Percentiles rank a stretch among this genome's conserved stretches.
Conservation (phyloP, 2,113 vertebrate species). For the Chitala chitala region DNA sequence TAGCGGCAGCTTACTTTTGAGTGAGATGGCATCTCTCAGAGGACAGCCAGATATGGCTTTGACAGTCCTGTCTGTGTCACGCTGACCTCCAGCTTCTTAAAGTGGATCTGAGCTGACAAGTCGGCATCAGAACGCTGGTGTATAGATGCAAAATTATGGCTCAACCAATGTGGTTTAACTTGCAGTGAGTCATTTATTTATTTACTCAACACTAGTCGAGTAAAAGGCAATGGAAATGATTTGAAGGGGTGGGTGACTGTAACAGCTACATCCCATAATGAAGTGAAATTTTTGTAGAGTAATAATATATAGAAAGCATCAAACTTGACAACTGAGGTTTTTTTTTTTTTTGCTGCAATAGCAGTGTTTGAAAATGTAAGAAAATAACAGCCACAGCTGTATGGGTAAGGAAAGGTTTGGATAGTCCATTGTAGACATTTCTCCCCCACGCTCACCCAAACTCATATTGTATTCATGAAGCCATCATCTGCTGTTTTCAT, state of each 20-base stretch:
- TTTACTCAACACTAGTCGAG: neutral
- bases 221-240: no score
- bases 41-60: neutral
- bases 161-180: neutral
- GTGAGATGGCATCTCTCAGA: neutral
- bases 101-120: neutral
- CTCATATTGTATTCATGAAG: neutral
- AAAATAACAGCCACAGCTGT: neutral
- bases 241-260: no score
- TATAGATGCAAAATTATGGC: neutral
- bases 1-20: constrained; percentile 31
- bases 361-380: no score
- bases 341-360: no score
- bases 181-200: neutral
- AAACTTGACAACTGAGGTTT: no score
- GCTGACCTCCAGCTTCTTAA: neutral
- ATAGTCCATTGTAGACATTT: constrained; percentile 3
- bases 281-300: no score
- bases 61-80: neutral
- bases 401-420: no score
- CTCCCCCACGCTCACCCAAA: neutral
- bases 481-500: neutral
- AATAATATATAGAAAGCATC: no score
- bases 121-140: neutral
- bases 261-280: no score